A percentile compares a stretch with the other conserved stretches of the same genome.
Conservation (phyloP, 2,797 vertebrate species). For the Hirundo rustica region DNA sequence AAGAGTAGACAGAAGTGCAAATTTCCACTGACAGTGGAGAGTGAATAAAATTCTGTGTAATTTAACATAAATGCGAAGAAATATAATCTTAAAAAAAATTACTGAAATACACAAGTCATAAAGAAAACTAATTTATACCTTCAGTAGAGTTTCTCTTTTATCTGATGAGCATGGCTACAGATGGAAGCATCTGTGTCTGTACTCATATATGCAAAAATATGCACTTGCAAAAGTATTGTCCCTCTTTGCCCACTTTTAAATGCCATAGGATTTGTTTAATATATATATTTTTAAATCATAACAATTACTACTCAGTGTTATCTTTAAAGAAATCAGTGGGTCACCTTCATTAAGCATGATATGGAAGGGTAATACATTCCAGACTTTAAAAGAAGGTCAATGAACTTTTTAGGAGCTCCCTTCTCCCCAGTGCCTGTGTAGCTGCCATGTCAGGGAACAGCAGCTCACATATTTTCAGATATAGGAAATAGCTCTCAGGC, state of each 20-base stretch:
- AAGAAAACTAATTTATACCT: neutral
- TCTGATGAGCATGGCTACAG: neutral
- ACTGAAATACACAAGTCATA: neutral
- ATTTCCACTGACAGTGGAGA: neutral
- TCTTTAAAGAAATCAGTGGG: neutral
- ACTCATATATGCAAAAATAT: neutral
- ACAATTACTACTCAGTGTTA: neutral
- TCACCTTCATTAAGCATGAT: neutral
- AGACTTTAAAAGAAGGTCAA: neutral
- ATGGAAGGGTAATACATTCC: neutral
- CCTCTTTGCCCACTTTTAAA: neutral
- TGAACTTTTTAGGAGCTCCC: neutral
- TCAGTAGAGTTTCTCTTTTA: neutral
- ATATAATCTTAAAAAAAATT: neutral
- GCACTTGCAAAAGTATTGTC: neutral
- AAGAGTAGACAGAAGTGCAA: neutral
- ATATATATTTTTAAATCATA: neutral
- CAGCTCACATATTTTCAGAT: slow-evolving; percentile 15
- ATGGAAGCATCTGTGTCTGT: neutral
- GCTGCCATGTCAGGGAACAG: slow-evolving; percentile 1
- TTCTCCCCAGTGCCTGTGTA: neutral
- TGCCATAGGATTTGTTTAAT: neutral
- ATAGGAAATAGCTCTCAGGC: slow-evolving; percentile 20
- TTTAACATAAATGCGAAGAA: neutral
- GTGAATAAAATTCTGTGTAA: neutral